phyloP scores from a whole-genome alignment of 1,140 invertebrate species.

The Drosophila bifasciata region DNA sequence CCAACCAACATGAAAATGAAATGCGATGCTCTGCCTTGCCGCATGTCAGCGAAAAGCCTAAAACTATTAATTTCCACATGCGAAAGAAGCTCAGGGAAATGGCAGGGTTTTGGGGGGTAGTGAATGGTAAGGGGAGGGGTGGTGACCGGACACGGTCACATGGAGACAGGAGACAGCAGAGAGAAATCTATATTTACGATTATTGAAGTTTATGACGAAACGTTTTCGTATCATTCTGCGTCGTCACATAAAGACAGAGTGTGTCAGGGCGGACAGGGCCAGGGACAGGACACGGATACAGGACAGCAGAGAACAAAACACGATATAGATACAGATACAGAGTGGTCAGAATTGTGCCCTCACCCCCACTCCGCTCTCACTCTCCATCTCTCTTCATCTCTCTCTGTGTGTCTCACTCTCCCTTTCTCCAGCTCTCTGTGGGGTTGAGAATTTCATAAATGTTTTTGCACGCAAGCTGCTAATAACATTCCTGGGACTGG shows the following conservation, averaged over 20 bases:
- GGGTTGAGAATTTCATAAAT: slow-evolving; percentile 75
- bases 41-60: slow-evolving; percentile 69
- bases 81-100: slow-evolving; percentile 20
- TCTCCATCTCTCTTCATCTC: too few relatives aligned
- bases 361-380: too few relatives aligned
- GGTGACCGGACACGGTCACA: too few relatives aligned
- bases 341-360: too few relatives aligned
- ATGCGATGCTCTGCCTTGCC: slow-evolving; percentile 65
- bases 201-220: slow-evolving; percentile 84
- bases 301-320: not conserved
- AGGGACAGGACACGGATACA: not conserved
- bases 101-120: too few relatives aligned
- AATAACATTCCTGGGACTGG: slow-evolving; percentile 55
- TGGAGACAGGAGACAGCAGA: too few relatives aligned
- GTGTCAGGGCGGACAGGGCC: slow-evolving; percentile 22
- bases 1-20: slow-evolving; percentile 70
- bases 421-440: too few relatives aligned
- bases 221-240: slow-evolving; percentile 84
- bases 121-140: not conserved
- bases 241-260: slow-evolving; percentile 81
- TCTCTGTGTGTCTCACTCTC: slow-evolving; percentile 3
- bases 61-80: slow-evolving; percentile 81
- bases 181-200: slow-evolving; percentile 84
- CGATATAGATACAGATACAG: too few relatives aligned
- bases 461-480: slow-evolving; percentile 79